phyloP scores from a whole-genome alignment of 1,140 invertebrate genomes.

The Battus philenor region DNA sequence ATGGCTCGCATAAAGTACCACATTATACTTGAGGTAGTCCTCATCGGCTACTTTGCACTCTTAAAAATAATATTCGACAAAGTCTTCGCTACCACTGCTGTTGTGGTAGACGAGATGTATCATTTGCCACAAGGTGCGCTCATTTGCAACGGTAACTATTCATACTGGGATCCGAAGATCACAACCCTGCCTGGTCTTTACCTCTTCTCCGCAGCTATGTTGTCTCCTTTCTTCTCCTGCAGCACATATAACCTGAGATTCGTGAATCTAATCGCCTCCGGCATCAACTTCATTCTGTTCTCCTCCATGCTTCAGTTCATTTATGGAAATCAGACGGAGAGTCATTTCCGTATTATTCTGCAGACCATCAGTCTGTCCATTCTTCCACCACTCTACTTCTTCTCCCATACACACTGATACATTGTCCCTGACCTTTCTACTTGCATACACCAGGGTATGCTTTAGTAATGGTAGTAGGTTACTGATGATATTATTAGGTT shows the following conservation, averaged over 20 bases:
- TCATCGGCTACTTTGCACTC: slow-evolving; percentile 32
- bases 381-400: slow-evolving; percentile 95
- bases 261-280: slow-evolving; percentile 84
- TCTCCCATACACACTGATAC: slow-evolving; percentile 96
- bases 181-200: slow-evolving; percentile 98
- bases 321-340: slow-evolving; percentile 41
- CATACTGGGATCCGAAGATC: slow-evolving; percentile 96
- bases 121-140: slow-evolving; percentile 92
- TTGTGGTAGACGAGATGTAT: slow-evolving; percentile 94
- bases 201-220: slow-evolving; percentile 80
- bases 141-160: slow-evolving; percentile 90
- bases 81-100: slow-evolving; percentile 67
- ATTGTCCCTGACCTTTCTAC: slow-evolving; percentile 84
- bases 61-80: slow-evolving; percentile 75
- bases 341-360: slow-evolving; percentile 52
- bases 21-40: slow-evolving; percentile 12
- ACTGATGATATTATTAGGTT: slow-evolving; percentile 73
- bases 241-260: slow-evolving; percentile 83
- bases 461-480: slow-evolving; percentile 45
- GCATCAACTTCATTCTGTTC: slow-evolving; percentile 81
- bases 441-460: slow-evolving; percentile 57
- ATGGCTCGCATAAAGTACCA: too few species aligned
- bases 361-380: slow-evolving; percentile 82
- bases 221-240: slow-evolving; percentile 81
- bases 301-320: slow-evolving; percentile 44